phyloP scores from a whole-genome alignment of 1,140 invertebrate species.

The Octopus bimaculoides region DNA sequence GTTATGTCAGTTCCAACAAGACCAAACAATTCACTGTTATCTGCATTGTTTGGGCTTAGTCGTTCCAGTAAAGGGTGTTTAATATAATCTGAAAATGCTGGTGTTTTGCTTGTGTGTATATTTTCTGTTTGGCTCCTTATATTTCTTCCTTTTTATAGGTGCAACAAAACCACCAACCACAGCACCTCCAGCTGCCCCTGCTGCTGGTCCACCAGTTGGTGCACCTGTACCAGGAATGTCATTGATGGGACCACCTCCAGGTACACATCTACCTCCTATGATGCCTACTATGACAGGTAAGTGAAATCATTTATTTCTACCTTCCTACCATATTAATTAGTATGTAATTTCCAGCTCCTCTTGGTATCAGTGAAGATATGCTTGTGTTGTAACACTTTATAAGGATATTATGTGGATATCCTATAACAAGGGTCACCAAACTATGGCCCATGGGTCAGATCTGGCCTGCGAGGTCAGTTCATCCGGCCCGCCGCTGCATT shows the following conservation, averaged over 20 bases:
- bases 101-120: conserved; percentile 11
- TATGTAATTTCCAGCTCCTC: not conserved
- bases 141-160: conserved; percentile 12
- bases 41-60: no score
- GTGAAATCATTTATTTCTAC: not conserved
- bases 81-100: not conserved
- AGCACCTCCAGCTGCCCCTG: conserved; percentile 29
- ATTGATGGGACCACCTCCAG: conserved; percentile 57
- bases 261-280: conserved; percentile 70
- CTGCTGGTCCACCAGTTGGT: conserved; percentile 41
- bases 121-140: conserved; percentile 14
- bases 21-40: no score
- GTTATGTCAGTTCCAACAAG: no score
- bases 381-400: not conserved
- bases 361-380: not conserved
- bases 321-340: no score
- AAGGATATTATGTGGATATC: not conserved
- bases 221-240: conserved; percentile 46
- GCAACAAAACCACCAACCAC: conserved; percentile 33
- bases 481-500: no score
- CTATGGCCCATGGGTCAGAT: not conserved
- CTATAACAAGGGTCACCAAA: not conserved
- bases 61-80: no score
- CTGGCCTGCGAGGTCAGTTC: no score
- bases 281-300: conserved; percentile 59